Base-by-base conservation (phyloP, 1,140 invertebrate species). In the Ditylenchus dipsaci region DNA sequence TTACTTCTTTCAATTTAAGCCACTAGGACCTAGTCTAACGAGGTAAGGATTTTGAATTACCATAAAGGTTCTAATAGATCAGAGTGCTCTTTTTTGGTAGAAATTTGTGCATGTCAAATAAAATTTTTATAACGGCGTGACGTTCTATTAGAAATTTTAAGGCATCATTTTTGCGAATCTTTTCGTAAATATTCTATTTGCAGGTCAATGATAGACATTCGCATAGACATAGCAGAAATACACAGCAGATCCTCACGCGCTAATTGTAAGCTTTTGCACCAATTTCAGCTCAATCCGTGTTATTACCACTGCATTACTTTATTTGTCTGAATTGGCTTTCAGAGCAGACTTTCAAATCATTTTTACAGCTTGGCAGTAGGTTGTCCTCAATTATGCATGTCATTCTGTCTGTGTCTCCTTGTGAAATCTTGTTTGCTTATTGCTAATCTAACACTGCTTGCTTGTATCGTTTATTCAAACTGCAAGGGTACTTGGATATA, bases 211-310 rank as follows among this genome's bases (percentile, higher is more conserved):
- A 70, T 79, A 13, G 76, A 82, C 61, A 81, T 81, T 65, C 76
- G 81, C 1, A 67, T 74, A 49, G 81, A 83, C 47, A 83, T 81
- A 63, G 72, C 76, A 23, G 80, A 82, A 63, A 69, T 81, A 47
- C 80, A 81, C 53, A 73, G 68, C 19, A 60, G 81, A 65, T 60
- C 60, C 30, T 82, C 79, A 30, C 67, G 78, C 0, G 69, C 79
- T 13, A 80, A 80, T 72, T 80, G 78, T 80, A 65, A 71, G 75
- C 73, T 78, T 56, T 69, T 67, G 30, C 47, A n/a, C 29, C 15
- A 19, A 30, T 30, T 68, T 70, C n/a, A 19, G 38, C 15, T 65
- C 59, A 33, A 76, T 59, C 13, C 13, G 27, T 71, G 61, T n/a
- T 76, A 43, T 43, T 67, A 1, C 30, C 38, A n/a, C n/a, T n/a